Evolutionary conservation across 2,888 invertebrate species (phyloP).

Genomic region (Tenodera sinensis): DNA sequence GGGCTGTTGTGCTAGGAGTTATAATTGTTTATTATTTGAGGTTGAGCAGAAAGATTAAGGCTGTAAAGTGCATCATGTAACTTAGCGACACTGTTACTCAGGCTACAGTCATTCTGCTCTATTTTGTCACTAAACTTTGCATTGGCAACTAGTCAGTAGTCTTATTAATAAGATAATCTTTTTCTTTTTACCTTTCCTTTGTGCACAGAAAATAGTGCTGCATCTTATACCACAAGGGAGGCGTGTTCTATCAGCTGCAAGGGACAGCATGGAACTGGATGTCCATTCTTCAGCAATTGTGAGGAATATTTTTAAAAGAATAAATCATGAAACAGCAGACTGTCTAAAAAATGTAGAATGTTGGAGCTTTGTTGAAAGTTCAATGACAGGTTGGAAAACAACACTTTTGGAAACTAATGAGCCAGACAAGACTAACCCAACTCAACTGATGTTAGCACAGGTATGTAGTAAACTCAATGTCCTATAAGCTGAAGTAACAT

Average conservation of each 20-base stretch:
- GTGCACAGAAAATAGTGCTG: constrained; percentile 31
- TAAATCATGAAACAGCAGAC: constrained; percentile 49
- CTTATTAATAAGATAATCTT: neutral
- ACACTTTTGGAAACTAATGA: constrained; percentile 39
- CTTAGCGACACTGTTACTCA: too few relatives aligned
- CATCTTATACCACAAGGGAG: constrained; percentile 32
- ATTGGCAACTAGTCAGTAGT: too few relatives aligned
- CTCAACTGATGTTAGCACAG: constrained; percentile 52
- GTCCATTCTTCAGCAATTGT: constrained; percentile 36
- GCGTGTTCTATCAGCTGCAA: constrained; percentile 1
- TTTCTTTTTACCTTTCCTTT: too few relatives aligned
- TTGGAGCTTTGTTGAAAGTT: constrained; percentile 31
- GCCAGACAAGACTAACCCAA: constrained; percentile 46
- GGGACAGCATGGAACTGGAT: neutral
- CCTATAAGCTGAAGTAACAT: too few relatives aligned
- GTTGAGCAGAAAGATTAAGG: too few relatives aligned
- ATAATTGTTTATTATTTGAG: too few relatives aligned
- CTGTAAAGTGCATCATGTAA: too few relatives aligned
- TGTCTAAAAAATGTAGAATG: constrained; percentile 27
- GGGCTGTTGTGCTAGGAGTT: too few relatives aligned
- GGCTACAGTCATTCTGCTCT: too few relatives aligned
- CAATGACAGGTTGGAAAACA: constrained; percentile 30
- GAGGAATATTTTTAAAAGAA: constrained; percentile 53
- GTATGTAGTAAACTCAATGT: constrained; percentile 18
- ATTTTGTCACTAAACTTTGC: too few relatives aligned